These are phyloP conservation scores for Hafferia zeledoni DNA, from an alignment of 2,797 vertebrate species.

Conservation along the genomic window DNA sequence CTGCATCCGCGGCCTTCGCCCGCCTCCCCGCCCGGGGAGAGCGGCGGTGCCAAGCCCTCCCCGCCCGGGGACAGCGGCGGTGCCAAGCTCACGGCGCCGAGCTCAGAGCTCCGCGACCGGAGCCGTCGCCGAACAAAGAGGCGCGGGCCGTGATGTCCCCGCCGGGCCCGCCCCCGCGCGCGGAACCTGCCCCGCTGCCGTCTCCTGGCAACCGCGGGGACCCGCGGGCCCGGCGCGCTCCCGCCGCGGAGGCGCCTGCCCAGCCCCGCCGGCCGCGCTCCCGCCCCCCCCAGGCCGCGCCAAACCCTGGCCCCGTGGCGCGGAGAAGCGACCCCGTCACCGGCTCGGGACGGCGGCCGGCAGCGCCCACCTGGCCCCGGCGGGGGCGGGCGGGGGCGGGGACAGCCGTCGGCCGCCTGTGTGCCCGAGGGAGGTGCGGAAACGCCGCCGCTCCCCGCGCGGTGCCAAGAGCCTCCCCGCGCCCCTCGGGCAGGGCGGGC, in stretches of 20 bases:
- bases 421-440: not conserved
- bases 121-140: not conserved
- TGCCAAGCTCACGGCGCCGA: not conserved
- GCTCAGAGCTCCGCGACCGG: not conserved
- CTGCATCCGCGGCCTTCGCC: not conserved
- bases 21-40: not conserved
- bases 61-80: not conserved
- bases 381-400: not conserved
- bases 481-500: not conserved
- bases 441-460: not conserved
- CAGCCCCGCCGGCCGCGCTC: not conserved
- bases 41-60: no score
- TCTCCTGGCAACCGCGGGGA: not conserved
- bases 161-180: not conserved
- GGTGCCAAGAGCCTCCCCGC: slow-evolving; percentile 5
- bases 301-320: not conserved
- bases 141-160: not conserved
- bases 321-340: not conserved
- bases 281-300: not conserved
- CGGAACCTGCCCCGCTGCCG: not conserved
- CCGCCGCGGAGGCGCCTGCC: not conserved
- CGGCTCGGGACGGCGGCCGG: not conserved
- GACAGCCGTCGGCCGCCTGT: not conserved
- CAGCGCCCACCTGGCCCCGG: not conserved
- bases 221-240: not conserved